Conservation (phyloP, 92 coral and sea anemone species). For the Nematostella vectensis region DNA sequence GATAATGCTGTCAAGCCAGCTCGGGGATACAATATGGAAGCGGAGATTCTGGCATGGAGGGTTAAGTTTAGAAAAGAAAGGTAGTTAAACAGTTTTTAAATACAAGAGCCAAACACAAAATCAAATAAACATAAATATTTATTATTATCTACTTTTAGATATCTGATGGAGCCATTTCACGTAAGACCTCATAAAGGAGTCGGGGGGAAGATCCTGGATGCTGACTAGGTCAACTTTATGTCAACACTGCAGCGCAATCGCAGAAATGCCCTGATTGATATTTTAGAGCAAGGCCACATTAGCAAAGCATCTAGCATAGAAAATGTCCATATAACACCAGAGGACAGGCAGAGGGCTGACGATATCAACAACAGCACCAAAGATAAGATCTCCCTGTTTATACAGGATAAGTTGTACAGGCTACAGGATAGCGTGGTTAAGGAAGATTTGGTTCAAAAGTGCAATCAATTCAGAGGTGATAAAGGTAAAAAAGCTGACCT, state of each 20-base stretch:
- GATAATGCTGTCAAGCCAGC: conserved; percentile 6
- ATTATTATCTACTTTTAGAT: background rate
- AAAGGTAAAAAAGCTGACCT: conserved; percentile 10
- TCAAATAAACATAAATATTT: too few species aligned
- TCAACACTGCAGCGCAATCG: conserved; percentile 3
- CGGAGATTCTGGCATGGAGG: conserved; percentile 14
- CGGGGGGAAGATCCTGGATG: conserved; percentile 10
- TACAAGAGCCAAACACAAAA: too few species aligned
- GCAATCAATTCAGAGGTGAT: background rate
- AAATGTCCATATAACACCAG: conserved; percentile 8
- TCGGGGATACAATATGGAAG: conserved; percentile 1
- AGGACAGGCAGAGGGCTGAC: conserved; percentile 12
- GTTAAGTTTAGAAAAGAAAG: conserved; percentile 11
- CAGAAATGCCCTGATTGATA: background rate
- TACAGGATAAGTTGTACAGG: background rate
- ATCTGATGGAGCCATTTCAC: conserved; percentile 1
- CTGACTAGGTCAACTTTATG: background rate
- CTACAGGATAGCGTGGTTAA: conserved; percentile 5
- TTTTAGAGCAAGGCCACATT: conserved; percentile 2
- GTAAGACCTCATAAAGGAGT: conserved; percentile 2
- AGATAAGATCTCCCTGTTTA: background rate
- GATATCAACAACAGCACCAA: conserved; percentile 18
- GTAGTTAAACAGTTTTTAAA: background rate
- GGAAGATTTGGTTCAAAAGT: conserved; percentile 5
- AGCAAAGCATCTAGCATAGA: conserved; percentile 1